Percentiles rank a stretch among this genome's conserved stretches.
phyloP scores from a whole-genome alignment of 2,797 vertebrate species.

The Propithecus deckenii region DNA sequence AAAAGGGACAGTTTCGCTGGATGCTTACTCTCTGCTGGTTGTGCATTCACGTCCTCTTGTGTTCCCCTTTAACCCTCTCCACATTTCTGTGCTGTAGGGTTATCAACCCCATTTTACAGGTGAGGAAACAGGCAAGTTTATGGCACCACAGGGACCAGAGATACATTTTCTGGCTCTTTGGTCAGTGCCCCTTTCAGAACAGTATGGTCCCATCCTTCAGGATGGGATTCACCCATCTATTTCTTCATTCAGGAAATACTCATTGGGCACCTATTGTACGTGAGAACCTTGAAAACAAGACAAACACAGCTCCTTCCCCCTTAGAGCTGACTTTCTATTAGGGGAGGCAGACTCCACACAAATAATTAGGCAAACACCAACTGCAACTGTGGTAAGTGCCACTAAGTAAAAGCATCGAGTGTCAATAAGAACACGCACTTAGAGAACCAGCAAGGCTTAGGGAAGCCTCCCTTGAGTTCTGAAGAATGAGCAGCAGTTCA shows the following conservation, averaged over 20 bases:
- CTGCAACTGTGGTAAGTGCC: neutral
- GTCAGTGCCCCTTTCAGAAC: neutral
- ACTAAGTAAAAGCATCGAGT: neutral
- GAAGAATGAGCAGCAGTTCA: neutral
- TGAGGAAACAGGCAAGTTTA: neutral
- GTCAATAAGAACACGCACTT: neutral
- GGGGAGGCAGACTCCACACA: neutral
- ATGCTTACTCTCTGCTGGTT: neutral
- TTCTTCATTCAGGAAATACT: neutral
- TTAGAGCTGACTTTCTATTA: neutral
- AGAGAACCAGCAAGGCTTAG: neutral
- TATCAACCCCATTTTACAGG: neutral
- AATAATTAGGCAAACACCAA: neutral
- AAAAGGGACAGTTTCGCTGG: neutral
- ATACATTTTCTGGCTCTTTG: neutral
- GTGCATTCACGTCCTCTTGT: accelerated
- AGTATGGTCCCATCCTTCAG: neutral
- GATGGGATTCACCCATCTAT: neutral
- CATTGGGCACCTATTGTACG: neutral
- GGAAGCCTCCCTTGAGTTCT: neutral
- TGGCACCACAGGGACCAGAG: neutral
- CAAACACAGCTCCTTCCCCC: neutral
- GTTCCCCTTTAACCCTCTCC: neutral
- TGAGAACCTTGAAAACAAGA: neutral
- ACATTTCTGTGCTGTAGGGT: accelerated